Evolutionary conservation across 92 coral and sea anemone species (phyloP), one percentile per base, ranked within the genome.

Genomic region (Zoanthus solanderi): DNA sequence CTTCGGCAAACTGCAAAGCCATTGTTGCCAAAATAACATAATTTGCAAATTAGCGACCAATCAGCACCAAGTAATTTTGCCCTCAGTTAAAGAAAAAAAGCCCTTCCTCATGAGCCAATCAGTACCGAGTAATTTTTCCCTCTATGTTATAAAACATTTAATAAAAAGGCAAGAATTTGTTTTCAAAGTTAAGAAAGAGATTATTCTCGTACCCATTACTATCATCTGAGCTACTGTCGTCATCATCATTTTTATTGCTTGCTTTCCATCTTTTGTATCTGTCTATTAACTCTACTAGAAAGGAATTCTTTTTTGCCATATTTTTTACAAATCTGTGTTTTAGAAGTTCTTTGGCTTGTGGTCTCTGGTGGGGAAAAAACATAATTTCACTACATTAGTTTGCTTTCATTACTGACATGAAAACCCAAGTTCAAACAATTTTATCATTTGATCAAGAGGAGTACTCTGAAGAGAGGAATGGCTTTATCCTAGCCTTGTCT

Each of bases 251-350:
- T 48, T 88, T 76, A 65, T 96, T 93, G 45, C 91, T 95, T 57
- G 87, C 96, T 85, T 87, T 97, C 99, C 99, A 97, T 83, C 92
- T 95, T 84, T 92, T 93, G 86, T 85, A 90, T 84, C 97, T 89
- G 83, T 97, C 99, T 90, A 97, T 97, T 92, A 95, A 88, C 89
- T 97, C 99, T 71, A 95, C 96, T 81, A 97, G 89, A 77, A 80
- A 95, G 37, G 96, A 74, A 88, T 93, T 94, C 88, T 95, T 97
- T 92, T 97, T 97, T 37, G 99, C 98, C 85, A 94, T 69, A 69
- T 69, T 91, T 90, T 68, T 88, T 78, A 97, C 95, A 89, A 95
- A 97, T 89, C 98, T 93, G 90, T 97, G 99, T 84, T 91, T 97
- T 72, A 97, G 90, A 68, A 97, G 97, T 61, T 97, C 99, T 88